These are phyloP conservation scores for Oreochromis spilurus DNA, from an alignment of 2,113 vertebrate species.

Conservation along the genomic window DNA sequence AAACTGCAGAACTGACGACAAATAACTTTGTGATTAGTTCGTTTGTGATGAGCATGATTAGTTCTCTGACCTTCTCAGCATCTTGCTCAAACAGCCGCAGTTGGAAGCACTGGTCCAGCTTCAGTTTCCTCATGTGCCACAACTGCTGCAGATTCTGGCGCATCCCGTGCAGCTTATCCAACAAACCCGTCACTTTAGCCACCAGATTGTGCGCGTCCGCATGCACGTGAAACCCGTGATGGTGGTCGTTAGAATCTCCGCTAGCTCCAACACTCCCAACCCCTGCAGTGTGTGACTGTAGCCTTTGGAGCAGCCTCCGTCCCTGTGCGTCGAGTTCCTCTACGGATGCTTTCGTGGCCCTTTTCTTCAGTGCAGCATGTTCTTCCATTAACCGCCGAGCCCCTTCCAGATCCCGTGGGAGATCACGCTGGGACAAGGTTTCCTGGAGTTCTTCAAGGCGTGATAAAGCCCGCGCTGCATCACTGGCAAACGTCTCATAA, in stretches of 20 bases:
- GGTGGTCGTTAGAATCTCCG: slow-evolving; percentile 80
- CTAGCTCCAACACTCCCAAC: slow-evolving; percentile 44
- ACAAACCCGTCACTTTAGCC: slow-evolving; percentile 87
- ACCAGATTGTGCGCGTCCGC: slow-evolving; percentile 86
- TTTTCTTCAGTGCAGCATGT: slow-evolving; percentile 90
- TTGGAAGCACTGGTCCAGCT: slow-evolving; percentile 98
- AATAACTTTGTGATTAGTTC: neutral
- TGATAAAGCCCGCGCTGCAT: slow-evolving; percentile 85
- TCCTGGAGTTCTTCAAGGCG: slow-evolving; percentile 96
- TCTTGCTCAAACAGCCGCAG: slow-evolving; percentile 96
- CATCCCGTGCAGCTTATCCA: slow-evolving; percentile 92
- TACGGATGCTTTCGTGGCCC: slow-evolving; percentile 91
- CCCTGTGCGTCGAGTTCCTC: slow-evolving; percentile 94
- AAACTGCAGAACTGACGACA: neutral
- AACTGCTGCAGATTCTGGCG: slow-evolving; percentile 97
- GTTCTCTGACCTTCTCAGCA: slow-evolving; percentile 87
- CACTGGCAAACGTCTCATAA: slow-evolving; percentile 93
- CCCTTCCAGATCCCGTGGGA: slow-evolving; percentile 91
- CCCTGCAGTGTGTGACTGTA: slow-evolving; percentile 74
- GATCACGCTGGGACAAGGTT: slow-evolving; percentile 88
- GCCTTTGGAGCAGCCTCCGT: slow-evolving; percentile 88
- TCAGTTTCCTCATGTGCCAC: slow-evolving; percentile 95
- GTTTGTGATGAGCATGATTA: neutral
- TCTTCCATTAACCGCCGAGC: slow-evolving; percentile 93
- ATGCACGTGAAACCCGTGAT: slow-evolving; percentile 66